Conservation (phyloP, 64 coral and sea anemone species). For the Actinia tenebrosa region DNA sequence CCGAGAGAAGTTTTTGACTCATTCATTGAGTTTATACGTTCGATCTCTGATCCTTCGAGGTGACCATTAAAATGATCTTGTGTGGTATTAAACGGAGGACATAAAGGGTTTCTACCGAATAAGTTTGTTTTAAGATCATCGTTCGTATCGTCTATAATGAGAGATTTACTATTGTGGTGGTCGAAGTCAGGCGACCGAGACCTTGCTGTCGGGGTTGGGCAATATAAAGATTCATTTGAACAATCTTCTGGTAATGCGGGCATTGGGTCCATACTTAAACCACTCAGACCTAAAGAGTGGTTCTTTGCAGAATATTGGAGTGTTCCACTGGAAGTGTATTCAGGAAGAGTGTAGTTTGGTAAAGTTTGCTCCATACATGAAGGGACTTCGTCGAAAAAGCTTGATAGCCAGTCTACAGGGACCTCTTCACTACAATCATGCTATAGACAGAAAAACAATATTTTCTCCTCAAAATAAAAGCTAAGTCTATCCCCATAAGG, state of each 20-base stretch:
- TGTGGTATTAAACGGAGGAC: conserved; percentile 48
- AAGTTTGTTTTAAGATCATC: conserved; percentile 27
- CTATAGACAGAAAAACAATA: conserved; percentile 11
- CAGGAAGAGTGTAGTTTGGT: conserved; percentile 52
- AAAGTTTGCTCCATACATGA: conserved; percentile 59
- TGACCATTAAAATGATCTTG: conserved; percentile 35
- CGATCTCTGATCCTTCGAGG: conserved; percentile 36
- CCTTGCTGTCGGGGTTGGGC: conserved; percentile 59
- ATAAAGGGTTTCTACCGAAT: conserved; percentile 45
- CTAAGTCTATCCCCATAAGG: neutral
- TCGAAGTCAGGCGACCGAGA: conserved; percentile 57
- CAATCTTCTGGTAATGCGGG: conserved; percentile 79
- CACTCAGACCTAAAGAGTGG: conserved; percentile 67
- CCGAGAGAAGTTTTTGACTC: neutral
- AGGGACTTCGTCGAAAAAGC: conserved; percentile 86
- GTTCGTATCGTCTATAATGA: conserved; percentile 25
- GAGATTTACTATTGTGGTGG: conserved; percentile 21
- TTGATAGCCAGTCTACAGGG: conserved; percentile 90
- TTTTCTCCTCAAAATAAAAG: conserved; percentile 11
- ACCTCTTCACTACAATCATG: conserved; percentile 65
- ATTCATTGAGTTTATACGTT: conserved; percentile 10
- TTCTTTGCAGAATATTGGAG: conserved; percentile 53
- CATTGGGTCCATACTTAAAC: conserved; percentile 83
- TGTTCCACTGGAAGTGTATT: conserved; percentile 66
- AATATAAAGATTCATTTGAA: conserved; percentile 91